phyloP scores from a whole-genome alignment of 2,888 invertebrate genomes.

The Pristionchus mayeri region DNA sequence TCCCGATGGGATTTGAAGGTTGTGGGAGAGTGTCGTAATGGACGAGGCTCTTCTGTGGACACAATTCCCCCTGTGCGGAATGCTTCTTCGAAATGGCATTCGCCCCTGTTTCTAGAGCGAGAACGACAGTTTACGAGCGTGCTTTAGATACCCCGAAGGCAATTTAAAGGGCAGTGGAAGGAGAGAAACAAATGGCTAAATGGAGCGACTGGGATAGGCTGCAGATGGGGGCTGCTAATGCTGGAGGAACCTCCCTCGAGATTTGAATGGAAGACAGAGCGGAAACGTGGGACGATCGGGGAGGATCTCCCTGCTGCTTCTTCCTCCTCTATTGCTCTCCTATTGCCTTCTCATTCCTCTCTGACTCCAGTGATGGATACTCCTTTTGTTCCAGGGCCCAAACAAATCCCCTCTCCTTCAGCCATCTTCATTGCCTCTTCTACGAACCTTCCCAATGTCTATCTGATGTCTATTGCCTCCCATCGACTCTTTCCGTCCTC shows the following conservation, averaged over 20 bases:
- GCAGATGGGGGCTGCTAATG: conserved; percentile 30
- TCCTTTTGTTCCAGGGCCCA: conserved; percentile 29
- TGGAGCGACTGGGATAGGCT: neutral
- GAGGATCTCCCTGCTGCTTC: neutral
- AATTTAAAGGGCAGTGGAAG: neutral
- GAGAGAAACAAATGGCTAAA: conserved; percentile 6
- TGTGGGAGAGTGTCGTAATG: neutral
- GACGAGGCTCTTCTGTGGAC: neutral
- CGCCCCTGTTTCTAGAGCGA: neutral
- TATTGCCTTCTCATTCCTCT: conserved; percentile 17
- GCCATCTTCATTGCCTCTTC: neutral
- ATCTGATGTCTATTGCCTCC: neutral
- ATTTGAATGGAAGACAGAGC: conserved; percentile 27
- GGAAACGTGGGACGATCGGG: conserved; percentile 24
- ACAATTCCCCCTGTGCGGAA: neutral
- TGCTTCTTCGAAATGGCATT: neutral
- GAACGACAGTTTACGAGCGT: neutral
- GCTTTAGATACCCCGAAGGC: neutral
- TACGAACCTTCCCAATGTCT: conserved; percentile 8
- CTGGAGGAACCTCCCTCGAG: conserved; percentile 34
- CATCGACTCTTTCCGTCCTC: neutral
- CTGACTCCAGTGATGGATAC: conserved; percentile 26
- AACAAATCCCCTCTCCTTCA: conserved; percentile 21
- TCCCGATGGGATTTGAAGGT: conserved; percentile 21
- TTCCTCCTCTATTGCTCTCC: neutral